Conservation (phyloP, 2,888 invertebrate genomes). For the Ashinkailepas kermadecensis region DNA sequence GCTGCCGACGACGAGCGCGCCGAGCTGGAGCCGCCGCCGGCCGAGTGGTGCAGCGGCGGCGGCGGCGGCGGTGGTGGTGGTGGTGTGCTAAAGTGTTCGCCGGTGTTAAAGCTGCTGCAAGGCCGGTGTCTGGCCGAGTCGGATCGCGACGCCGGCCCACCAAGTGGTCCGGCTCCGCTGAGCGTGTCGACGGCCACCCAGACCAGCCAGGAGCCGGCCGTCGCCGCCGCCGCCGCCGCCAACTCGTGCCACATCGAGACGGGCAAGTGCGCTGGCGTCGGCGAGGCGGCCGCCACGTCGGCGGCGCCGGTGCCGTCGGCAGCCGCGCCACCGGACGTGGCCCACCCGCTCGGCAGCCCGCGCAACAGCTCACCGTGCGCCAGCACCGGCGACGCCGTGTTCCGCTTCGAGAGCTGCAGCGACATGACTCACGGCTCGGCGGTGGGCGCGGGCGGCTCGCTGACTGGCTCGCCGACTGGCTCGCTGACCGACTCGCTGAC, state of each 20-base stretch:
- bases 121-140: too few species aligned
- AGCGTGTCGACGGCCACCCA: too few species aligned
- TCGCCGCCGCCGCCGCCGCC: too few species aligned
- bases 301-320: too few species aligned
- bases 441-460: not conserved
- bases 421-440: not conserved
- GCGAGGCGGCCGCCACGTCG: too few species aligned
- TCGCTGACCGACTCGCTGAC: too few species aligned
- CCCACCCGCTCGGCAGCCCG: not conserved
- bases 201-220: too few species aligned
- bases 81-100: not conserved
- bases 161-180: too few species aligned
- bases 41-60: conserved; percentile 29
- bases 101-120: not conserved
- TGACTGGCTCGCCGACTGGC: not conserved
- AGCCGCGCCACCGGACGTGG: too few species aligned
- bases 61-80: conserved; percentile 30
- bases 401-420: not conserved
- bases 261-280: too few species aligned
- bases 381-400: not conserved
- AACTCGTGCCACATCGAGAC: too few species aligned
- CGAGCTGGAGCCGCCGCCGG: conserved; percentile 28
- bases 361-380: not conserved
- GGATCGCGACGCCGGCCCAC: too few species aligned
- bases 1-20: conserved; percentile 28